Base-by-base conservation (phyloP, 1,140 invertebrate species). In the Liolophura sinensis region DNA sequence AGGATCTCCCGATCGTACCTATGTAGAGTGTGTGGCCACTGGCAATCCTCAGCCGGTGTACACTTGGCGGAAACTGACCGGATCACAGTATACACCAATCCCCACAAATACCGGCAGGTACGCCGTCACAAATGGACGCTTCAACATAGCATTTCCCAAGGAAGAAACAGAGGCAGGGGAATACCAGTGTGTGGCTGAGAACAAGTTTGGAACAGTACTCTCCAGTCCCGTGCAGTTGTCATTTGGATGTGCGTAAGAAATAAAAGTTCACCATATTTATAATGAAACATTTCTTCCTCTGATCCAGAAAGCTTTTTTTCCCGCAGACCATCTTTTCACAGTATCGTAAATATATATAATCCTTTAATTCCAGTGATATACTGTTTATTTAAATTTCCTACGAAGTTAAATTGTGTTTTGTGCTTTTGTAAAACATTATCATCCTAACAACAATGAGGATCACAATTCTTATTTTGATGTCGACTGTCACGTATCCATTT, bases 1-100 rank as follows among this genome's bases (percentile, higher is more conserved):
- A 0, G 63, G 69, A 4, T 46, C 49, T 14, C 62, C 71, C 0
- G 58, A 51, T 3, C 57, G 57, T 27, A 69, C 74, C 0, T 68
- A 62, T 52, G 18, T 84, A 18, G 75, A 89, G 73, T 97, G 95
- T 84, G 85, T 93, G 62, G 95, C 95, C 67, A 91, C 90, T 58
- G 95, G 93, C 1, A 97, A 92, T 85, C 96, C 96, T 4, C 88
- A 92, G 16, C 93, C 95, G 0, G 91, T 89, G 9, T 99, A 98
- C 81, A 88, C 91, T 78, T 98, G 95, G 49, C 52, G 67, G 14
- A 63, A n/a, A 18, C 62, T 62, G 40, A 67, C 47, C n/a, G 20
- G 14, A 12, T 52, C 18, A 6, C 12, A 91, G 47, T 60, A 70
- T 61, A 31, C 65, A 55, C 64, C 70, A 11, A 55, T 24, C 11